Base-by-base conservation (phyloP, 2,113 vertebrate species). In the Mola mola region DNA sequence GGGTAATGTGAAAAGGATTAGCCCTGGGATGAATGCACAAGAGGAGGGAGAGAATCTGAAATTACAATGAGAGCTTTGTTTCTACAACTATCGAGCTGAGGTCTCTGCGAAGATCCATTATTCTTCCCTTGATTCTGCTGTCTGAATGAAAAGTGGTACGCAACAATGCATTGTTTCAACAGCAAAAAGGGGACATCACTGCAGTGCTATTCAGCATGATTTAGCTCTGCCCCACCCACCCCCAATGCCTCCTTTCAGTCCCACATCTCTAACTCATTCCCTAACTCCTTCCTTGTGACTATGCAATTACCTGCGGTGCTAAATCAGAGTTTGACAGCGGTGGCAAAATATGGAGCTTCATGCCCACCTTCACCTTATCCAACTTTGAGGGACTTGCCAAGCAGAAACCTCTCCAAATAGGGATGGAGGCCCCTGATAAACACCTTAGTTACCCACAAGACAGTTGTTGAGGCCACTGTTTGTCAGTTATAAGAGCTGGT, bases 11-110 rank as follows among this genome's bases (percentile, higher is more conserved):
- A 82, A 82, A 79, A 67, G 86, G 82, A 89, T 89, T 88, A 88
- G 75, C 71, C 31, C 41, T 5, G 81, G 74, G 79, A 87, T 88
- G 75, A 84, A 86, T 87, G 79, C 70, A 61, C 9, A 5, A 60
- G 75, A 78, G 73, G 61, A 61, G 63, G 60, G 72, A 53, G 76
- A 51, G 72, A 46, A 76, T 51, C 66, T 0, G 62, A 66, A 68
- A 84, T 86, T 84, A 88, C 88, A 89, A 87, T 86, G 70, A 78
- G 62, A 69, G 81, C 86, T 88, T 89, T 88, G 88, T 89, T 87
- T 87, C 70, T 69, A 53, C 79, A 28, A 42, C 82, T 66, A 81
- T 86, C 59, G 72, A 82, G 86, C 82, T 16, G 72, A 78, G 79
- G 74, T 81, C 79, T 82, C 75, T 78, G 85, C 76, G 57, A 84